Conservation (phyloP, 2,113 vertebrate genomes). For the Lanius collurio region DNA sequence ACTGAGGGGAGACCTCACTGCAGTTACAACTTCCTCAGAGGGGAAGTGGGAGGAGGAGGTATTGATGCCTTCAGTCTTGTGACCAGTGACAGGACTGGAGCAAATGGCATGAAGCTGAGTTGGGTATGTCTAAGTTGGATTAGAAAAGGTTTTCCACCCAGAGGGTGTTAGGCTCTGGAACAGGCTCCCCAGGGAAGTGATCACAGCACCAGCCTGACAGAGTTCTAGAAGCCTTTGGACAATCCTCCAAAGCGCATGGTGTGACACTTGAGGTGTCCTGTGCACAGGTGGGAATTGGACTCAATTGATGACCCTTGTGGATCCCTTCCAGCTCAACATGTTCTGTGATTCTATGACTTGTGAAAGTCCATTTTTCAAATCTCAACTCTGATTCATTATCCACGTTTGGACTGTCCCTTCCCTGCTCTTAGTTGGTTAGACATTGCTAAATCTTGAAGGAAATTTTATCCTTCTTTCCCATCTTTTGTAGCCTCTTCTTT, state of each 20-base stretch:
- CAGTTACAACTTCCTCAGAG: background rate
- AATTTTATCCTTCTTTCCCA: background rate
- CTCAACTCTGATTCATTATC: background rate
- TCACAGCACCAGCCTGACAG: background rate
- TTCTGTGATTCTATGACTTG: background rate
- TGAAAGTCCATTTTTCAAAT: background rate
- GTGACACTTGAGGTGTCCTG: background rate
- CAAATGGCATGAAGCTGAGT: background rate
- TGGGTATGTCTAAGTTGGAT: background rate
- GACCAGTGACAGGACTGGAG: background rate
- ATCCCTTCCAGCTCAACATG: background rate
- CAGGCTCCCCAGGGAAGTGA: background rate
- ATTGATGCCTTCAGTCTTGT: background rate
- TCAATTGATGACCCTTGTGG: background rate
- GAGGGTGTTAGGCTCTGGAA: background rate
- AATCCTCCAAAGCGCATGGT: background rate
- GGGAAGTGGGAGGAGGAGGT: background rate
- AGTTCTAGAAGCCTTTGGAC: background rate
- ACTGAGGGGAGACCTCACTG: background rate
- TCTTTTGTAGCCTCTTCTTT: background rate
- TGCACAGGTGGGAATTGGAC: background rate
- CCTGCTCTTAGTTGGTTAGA: background rate
- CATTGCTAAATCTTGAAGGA: background rate
- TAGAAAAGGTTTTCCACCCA: background rate
- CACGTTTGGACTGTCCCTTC: background rate